These are phyloP conservation scores for Emys orbicularis DNA, from an alignment of 2,797 vertebrate genomes.

Conservation along the genomic window DNA sequence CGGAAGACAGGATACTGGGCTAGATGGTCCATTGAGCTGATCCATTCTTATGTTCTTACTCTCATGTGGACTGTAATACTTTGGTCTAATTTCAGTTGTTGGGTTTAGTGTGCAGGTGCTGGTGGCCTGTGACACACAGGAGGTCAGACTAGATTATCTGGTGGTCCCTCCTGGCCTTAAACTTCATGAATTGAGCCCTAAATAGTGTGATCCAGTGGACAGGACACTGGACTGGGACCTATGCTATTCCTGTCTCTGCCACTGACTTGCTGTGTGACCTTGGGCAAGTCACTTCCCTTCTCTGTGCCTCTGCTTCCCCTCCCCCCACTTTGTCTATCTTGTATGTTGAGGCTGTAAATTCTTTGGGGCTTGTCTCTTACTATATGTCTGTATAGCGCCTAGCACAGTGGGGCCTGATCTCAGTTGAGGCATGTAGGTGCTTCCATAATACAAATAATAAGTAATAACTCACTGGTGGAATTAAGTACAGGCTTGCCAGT, in stretches of 20 bases:
- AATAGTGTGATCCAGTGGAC: not conserved
- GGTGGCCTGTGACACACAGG: too few species aligned
- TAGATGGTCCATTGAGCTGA: too few species aligned
- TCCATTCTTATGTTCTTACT: too few species aligned
- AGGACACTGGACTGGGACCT: not conserved
- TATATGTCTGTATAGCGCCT: not conserved
- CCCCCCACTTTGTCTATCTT: fast-evolving
- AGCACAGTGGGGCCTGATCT: not conserved
- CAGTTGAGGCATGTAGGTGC: not conserved
- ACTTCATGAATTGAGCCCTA: not conserved
- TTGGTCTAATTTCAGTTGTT: too few species aligned
- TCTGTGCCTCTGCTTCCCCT: not conserved
- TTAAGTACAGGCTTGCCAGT: not conserved
- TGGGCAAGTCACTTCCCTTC: not conserved
- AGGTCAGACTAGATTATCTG: too few species aligned
- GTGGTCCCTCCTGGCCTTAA: not conserved
- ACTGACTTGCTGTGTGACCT: not conserved
- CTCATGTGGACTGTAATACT: too few species aligned
- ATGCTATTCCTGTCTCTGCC: not conserved
- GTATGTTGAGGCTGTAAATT: not conserved
- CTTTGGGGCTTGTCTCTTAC: not conserved
- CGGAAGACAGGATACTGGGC: too few species aligned
- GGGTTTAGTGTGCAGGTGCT: too few species aligned
- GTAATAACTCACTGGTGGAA: not conserved
- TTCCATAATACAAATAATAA: not conserved